Evolutionary conservation across 2,113 vertebrate species (phyloP).

Genomic region (Brachyhypopomus occidentalis): DNA sequence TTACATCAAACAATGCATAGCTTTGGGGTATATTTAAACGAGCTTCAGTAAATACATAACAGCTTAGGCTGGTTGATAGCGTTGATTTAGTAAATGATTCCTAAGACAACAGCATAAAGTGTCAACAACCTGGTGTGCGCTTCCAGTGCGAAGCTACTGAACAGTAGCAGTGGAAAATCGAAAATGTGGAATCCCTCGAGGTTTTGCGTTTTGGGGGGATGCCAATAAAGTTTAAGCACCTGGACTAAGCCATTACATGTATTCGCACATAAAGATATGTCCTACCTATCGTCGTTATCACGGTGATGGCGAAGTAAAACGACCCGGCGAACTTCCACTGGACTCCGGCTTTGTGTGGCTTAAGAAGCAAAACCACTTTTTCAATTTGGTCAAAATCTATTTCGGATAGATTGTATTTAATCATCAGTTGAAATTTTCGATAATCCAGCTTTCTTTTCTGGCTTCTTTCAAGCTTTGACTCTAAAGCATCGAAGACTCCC

Average conservation of each 20-base stretch:
- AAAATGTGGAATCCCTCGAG: neutral
- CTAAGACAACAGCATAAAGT: too few species aligned
- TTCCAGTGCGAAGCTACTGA: too few species aligned
- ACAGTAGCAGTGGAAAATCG: too few species aligned
- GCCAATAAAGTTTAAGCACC: neutral
- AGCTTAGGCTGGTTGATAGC: too few species aligned
- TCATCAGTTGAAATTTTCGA: conserved; percentile 80
- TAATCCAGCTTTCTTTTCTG: conserved; percentile 83
- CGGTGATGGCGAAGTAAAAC: conserved; percentile 98
- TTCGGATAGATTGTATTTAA: conserved; percentile 88
- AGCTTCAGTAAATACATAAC: too few species aligned
- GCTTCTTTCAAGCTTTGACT: conserved; percentile 87
- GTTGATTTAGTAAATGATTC: too few species aligned
- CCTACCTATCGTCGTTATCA: conserved; percentile 96
- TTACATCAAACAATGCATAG: too few species aligned
- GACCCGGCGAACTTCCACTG: conserved; percentile 97
- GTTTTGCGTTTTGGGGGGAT: neutral
- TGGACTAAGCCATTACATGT: neutral
- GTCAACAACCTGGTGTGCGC: too few species aligned
- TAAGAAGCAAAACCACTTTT: conserved; percentile 85
- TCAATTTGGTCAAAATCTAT: conserved; percentile 89
- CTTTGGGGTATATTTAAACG: too few species aligned
- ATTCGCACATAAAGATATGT: neutral
- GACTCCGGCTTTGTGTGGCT: conserved; percentile 93
- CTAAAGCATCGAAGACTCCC: conserved; percentile 92